phyloP scores from a whole-genome alignment of 2,113 vertebrate species.

The Notothenia rossii region DNA sequence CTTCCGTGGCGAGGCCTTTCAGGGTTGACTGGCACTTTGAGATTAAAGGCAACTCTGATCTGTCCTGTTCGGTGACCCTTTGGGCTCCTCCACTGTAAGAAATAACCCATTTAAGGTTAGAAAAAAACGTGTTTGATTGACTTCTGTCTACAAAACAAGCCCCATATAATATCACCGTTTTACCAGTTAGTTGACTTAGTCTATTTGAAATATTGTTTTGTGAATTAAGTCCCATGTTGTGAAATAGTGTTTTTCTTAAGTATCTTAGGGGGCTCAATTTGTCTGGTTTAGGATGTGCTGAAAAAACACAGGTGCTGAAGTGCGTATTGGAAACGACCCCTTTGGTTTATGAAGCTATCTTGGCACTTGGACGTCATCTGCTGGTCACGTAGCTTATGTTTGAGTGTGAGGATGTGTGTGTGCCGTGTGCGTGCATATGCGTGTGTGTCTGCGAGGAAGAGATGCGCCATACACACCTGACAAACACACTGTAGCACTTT shows the following conservation, averaged over 20 bases:
- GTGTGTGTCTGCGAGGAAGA: neutral
- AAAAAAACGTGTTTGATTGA: neutral
- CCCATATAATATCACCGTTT: neutral
- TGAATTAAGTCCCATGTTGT: neutral
- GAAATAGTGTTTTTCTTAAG: neutral
- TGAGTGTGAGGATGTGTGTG: conserved; percentile 5
- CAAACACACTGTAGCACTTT: conserved; percentile 61
- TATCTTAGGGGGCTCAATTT: neutral
- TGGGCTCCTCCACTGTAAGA: conserved; percentile 26
- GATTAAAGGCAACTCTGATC: conserved; percentile 80
- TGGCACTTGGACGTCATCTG: conserved; percentile 73
- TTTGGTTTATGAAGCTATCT: conserved; percentile 7
- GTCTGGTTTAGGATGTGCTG: too few species aligned
- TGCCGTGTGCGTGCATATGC: neutral
- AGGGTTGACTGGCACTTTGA: conserved; percentile 81
- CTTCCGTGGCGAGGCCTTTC: conserved; percentile 79
- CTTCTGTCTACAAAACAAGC: neutral
- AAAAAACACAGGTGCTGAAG: conserved; percentile 23
- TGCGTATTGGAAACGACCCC: conserved; percentile 8
- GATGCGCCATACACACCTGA: conserved; percentile 53
- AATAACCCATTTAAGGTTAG: neutral
- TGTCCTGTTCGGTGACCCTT: conserved; percentile 65
- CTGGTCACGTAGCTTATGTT: conserved; percentile 45
- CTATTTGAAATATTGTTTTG: neutral
- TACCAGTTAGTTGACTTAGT: neutral